Percentiles rank a stretch among this genome's conserved stretches.
phyloP scores from a whole-genome alignment of 2,797 vertebrate genomes.

The Setipinna tenuifilis region DNA sequence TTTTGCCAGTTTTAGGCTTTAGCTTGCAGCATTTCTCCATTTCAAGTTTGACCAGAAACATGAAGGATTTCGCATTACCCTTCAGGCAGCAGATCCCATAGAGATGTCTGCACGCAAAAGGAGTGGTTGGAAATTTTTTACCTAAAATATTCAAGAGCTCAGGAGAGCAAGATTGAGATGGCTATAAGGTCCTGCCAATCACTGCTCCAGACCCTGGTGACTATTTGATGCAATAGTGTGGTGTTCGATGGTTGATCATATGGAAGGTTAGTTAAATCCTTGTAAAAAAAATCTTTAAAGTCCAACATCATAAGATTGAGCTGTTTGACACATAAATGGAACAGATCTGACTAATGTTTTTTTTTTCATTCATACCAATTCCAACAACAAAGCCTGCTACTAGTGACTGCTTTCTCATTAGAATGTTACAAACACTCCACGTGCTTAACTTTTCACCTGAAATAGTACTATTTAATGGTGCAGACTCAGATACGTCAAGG shows the following conservation, averaged over 20 bases:
- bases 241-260: neutral
- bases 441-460: no score
- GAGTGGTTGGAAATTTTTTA: neutral
- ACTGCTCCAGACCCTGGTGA: neutral
- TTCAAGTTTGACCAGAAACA: neutral
- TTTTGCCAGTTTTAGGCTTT: neutral
- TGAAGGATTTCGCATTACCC: neutral
- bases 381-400: neutral
- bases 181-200: neutral
- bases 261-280: neutral
- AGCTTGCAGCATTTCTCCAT: neutral
- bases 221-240: neutral
- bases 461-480: no score
- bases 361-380: neutral
- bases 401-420: no score
- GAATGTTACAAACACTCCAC: no score
- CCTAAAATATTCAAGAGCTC: conserved; percentile 7
- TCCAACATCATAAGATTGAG: neutral
- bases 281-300: neutral
- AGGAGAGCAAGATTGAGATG: neutral
- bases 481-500: no score
- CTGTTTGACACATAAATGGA: neutral
- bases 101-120: neutral
- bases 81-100: neutral
- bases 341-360: no score